Percentiles rank a stretch among this genome's conserved stretches.
phyloP scores from a whole-genome alignment of 2,113 vertebrate species.

The Genyomyrus donnyi region DNA sequence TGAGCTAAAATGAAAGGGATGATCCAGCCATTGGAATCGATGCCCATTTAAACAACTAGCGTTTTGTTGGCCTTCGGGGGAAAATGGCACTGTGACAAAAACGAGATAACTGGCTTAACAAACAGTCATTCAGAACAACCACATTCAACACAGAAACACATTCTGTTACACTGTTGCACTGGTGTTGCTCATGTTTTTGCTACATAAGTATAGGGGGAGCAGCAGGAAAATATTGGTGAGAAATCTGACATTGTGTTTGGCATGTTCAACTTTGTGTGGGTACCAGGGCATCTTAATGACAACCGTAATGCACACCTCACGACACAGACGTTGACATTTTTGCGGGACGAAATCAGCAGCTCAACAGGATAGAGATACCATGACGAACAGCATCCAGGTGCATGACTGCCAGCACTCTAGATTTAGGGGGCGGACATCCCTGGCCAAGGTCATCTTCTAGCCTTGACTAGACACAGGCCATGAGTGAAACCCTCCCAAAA shows the following conservation, averaged over 20 bases:
- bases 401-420: background rate
- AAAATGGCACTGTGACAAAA: background rate
- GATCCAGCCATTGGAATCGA: background rate
- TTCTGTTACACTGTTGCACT: background rate
- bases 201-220: background rate
- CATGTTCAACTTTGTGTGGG: background rate
- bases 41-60: background rate
- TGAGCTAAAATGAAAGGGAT: background rate
- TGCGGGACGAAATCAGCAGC: background rate
- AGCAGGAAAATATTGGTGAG: background rate
- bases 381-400: background rate
- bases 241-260: background rate
- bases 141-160: background rate
- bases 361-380: background rate
- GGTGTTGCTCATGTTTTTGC: background rate
- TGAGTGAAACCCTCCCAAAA: slow-evolving; percentile 22
- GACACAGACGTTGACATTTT: background rate
- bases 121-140: background rate
- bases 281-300: background rate
- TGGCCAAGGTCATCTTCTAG: background rate
- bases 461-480: slow-evolving; percentile 1
- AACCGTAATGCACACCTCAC: background rate
- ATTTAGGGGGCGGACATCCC: background rate
- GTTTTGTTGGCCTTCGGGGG: background rate
- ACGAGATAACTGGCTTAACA: background rate